Evolutionary conservation across 2,113 vertebrate species (phyloP).

Genomic region (Oenanthe melanoleuca): DNA sequence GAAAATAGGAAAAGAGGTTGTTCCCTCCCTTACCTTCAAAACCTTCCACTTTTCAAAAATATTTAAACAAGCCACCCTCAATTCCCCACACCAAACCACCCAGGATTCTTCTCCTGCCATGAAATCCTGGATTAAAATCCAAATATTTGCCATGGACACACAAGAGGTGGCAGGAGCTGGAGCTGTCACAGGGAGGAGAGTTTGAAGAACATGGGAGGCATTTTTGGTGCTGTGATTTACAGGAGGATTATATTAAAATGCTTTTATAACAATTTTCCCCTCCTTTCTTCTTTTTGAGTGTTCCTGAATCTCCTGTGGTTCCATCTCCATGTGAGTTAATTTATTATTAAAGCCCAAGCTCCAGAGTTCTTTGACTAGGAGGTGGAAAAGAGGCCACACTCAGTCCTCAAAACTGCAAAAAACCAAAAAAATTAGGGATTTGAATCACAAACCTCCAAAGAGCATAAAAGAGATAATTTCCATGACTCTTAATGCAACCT

Average conservation of each 20-base stretch:
- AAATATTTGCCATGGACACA: background rate
- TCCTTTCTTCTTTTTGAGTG: background rate
- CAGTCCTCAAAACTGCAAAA: background rate
- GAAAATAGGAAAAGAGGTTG: background rate
- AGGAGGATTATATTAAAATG: accelerated
- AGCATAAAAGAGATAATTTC: background rate
- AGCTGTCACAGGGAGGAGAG: background rate
- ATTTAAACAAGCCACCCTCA: background rate
- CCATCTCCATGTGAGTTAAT: background rate
- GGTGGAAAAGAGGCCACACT: background rate
- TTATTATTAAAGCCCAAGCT: background rate
- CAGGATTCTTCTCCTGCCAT: background rate
- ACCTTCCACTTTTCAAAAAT: background rate
- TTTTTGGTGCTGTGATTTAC: background rate
- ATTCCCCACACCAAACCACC: background rate
- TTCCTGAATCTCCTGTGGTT: background rate
- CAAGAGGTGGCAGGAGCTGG: background rate
- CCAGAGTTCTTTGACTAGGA: background rate
- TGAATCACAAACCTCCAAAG: background rate
- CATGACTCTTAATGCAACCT: background rate
- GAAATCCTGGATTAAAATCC: background rate
- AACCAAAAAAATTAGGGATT: too few relatives aligned
- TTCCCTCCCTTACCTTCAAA: background rate
- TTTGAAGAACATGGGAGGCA: background rate
- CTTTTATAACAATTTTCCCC: background rate